Percentiles rank a stretch among this genome's conserved stretches.
These are phyloP conservation scores for Omphaloscelis lunosa DNA, from an alignment of 2,888 invertebrate species.

Conservation along the genomic window DNA sequence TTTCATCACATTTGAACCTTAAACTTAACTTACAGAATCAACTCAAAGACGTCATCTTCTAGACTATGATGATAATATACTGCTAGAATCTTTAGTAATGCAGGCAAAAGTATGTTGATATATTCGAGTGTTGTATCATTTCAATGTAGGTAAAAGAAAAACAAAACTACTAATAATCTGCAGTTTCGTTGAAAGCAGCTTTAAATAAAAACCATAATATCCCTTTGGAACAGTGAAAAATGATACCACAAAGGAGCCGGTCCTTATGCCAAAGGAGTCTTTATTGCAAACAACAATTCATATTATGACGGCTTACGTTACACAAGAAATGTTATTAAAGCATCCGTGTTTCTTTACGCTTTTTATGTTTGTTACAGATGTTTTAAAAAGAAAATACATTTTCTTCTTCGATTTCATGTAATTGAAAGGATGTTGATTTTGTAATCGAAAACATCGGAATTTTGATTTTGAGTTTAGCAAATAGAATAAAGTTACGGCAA, in stretches of 20 bases:
- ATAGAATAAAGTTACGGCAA: background rate
- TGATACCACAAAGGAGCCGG: constrained; percentile 48
- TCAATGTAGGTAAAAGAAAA: background rate
- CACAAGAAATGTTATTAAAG: constrained; percentile 52
- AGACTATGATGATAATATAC: background rate
- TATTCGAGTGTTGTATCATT: background rate
- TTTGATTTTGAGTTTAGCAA: background rate
- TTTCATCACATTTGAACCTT: background rate
- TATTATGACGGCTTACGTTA: constrained; percentile 53
- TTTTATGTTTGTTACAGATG: constrained; percentile 18
- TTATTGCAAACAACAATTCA: constrained; percentile 55
- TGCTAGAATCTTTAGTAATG: background rate
- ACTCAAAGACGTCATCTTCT: background rate
- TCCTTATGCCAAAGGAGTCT: constrained; percentile 34
- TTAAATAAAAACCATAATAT: constrained; percentile 47
- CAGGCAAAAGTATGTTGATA: background rate
- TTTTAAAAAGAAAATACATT: constrained; percentile 14
- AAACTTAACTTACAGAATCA: background rate
- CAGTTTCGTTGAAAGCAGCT: background rate
- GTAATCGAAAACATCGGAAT: background rate
- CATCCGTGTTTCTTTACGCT: constrained; percentile 28
- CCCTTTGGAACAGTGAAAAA: constrained; percentile 54
- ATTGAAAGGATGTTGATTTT: constrained; percentile 22
- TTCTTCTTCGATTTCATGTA: constrained; percentile 5
- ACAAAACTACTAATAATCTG: background rate